These are phyloP conservation scores for Balanococcus diminutus DNA, from an alignment of 2,888 invertebrate species.

Conservation along the genomic window DNA sequence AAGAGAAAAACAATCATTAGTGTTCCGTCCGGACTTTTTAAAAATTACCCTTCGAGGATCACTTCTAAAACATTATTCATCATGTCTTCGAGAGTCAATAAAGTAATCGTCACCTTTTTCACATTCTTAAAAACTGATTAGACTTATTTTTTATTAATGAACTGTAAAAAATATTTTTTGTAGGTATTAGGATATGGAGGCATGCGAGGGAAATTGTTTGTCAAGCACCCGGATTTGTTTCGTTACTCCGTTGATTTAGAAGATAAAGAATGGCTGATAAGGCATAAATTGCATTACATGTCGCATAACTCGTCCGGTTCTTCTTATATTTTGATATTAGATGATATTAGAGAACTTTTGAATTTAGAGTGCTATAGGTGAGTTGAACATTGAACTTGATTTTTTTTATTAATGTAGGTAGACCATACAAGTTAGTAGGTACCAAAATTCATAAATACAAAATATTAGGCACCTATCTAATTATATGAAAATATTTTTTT, in stretches of 20 bases:
- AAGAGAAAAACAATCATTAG: constrained; percentile 27
- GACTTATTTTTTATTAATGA: neutral
- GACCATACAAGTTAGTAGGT: too few relatives aligned
- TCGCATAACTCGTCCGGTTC: constrained; percentile 57
- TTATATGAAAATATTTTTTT: neutral
- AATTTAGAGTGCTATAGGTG: constrained; percentile 59
- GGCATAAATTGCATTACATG: constrained; percentile 69
- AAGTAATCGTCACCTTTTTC: constrained; percentile 57
- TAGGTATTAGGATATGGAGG: constrained; percentile 62
- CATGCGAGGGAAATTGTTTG: constrained; percentile 62
- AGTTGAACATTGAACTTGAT: neutral
- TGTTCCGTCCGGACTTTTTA: constrained; percentile 68
- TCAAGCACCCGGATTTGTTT: constrained; percentile 74
- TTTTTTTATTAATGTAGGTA: too few relatives aligned
- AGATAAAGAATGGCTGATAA: constrained; percentile 81
- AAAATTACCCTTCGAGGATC: constrained; percentile 70
- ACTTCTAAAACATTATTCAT: constrained; percentile 77
- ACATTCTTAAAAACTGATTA: too few relatives aligned
- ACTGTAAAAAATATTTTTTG: neutral
- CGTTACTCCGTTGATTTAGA: constrained; percentile 80
- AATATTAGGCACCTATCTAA: too few relatives aligned
- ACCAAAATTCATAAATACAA: too few relatives aligned
- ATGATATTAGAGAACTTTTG: constrained; percentile 78
- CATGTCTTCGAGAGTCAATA: constrained; percentile 64
- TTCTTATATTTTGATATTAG: constrained; percentile 74